Evolutionary conservation across 2,888 invertebrate species (phyloP), one percentile per base, ranked within the genome.

Genomic region (Creontiades dilutus): DNA sequence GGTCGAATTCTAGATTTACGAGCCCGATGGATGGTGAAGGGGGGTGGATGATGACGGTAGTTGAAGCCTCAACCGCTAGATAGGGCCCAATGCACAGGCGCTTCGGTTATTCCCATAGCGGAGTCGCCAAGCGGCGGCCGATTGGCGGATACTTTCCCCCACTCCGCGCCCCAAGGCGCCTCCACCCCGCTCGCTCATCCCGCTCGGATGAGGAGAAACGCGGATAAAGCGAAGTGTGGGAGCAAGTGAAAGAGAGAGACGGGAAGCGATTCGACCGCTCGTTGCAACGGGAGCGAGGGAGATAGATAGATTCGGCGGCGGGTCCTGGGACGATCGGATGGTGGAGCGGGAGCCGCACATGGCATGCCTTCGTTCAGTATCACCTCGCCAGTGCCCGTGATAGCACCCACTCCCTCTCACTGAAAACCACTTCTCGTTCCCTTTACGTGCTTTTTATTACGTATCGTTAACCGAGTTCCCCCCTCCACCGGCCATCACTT

Each of bases 111-210:
- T 78, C 88, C 82, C 82, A 82, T 52, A 52, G 86, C 86, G 57
- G 28, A 46, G 75, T 19, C 86, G 55, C 48, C 55, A 61, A 57
- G 75, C 86, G 37, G 46, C 78, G 88, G 80, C 93, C 94, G 91
- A 93, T 93, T 93, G 94, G 94, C 92, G 92, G 92, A 93, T 91
- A 93, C 91, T 93, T 89, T 90, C 92, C 91, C 93, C 91, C 93
- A 92, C 92, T 93, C 93, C 91, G 91, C 92, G 91, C 13, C n/a
- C 46, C 28, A 61, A 19, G 28, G 12, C 23, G 9, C 37, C 85
- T 11, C 46, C 85, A 14, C 57, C 28, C 37, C 61, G 7, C 28
- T 37, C 37, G 3, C 16, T 27, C 37, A 13, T 61, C 57, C 61
- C 61, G 27, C 85, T 19, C 16, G 84, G 28, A 84, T 12, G 84